phyloP scores from a whole-genome alignment of 2,113 vertebrate genomes.

The Piliocolobus tephrosceles region DNA sequence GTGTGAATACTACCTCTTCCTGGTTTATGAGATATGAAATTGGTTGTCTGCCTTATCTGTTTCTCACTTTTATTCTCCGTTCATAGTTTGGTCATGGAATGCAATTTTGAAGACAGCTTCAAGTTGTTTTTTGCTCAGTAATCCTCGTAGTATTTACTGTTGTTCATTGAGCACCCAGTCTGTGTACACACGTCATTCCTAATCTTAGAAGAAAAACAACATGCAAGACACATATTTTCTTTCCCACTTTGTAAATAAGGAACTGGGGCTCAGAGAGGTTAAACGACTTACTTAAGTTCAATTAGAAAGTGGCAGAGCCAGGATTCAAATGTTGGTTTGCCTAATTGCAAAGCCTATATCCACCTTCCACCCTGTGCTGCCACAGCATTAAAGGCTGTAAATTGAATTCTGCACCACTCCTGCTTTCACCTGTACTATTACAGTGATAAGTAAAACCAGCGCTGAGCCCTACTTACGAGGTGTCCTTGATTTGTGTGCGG shows the following conservation, averaged over 20 bases:
- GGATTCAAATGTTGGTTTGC: not conserved
- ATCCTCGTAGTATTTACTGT: not conserved
- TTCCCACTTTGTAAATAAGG: not conserved
- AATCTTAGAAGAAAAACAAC: not conserved
- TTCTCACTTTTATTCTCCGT: conserved; percentile 10
- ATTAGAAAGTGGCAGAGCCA: not conserved
- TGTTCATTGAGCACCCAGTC: not conserved
- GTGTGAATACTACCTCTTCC: not conserved
- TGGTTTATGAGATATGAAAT: not conserved
- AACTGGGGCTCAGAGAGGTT: not conserved
- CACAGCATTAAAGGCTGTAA: not conserved
- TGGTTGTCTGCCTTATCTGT: not conserved
- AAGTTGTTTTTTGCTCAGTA: not conserved
- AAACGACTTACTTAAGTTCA: not conserved
- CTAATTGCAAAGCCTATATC: not conserved
- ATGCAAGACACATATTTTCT: not conserved
- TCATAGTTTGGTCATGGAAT: not conserved
- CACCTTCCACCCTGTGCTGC: rapidly evolving
- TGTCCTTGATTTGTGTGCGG: not conserved
- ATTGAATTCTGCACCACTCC: rapidly evolving
- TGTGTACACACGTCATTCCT: not conserved
- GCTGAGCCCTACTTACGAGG: rapidly evolving
- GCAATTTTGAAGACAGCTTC: not conserved
- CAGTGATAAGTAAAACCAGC: not conserved
- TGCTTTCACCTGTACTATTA: rapidly evolving